Percentiles rank a stretch among this genome's conserved stretches.
These are phyloP conservation scores for Nerophis ophidion DNA, from an alignment of 2,113 vertebrate species.

Conservation along the genomic window DNA sequence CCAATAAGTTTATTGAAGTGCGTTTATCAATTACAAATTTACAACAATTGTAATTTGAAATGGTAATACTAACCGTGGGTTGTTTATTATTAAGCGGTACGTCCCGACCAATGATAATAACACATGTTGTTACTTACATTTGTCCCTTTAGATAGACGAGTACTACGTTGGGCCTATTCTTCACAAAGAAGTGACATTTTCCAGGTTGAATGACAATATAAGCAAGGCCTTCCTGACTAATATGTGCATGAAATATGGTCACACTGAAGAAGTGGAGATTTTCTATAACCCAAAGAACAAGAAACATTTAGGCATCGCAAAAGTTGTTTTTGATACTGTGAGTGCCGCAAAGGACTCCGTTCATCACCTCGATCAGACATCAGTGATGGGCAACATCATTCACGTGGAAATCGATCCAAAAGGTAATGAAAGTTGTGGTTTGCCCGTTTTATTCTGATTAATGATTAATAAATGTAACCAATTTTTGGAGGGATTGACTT, in stretches of 20 bases:
- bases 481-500: background rate
- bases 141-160: slow-evolving; percentile 82
- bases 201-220: slow-evolving; percentile 93
- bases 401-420: slow-evolving; percentile 95
- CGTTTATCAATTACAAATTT: too few species aligned
- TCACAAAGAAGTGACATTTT: slow-evolving; percentile 96
- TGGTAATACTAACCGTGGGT: too few species aligned
- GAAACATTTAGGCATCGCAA: slow-evolving; percentile 93
- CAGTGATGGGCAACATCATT: slow-evolving; percentile 96
- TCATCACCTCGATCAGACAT: slow-evolving; percentile 85
- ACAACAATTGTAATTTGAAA: too few species aligned
- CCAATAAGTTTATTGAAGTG: too few species aligned
- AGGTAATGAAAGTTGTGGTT: slow-evolving; percentile 67
- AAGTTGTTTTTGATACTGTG: slow-evolving; percentile 88
- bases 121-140: background rate
- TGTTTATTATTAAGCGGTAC: too few species aligned
- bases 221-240: slow-evolving; percentile 84
- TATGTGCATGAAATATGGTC: slow-evolving; percentile 91
- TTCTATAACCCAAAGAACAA: slow-evolving; percentile 92
- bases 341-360: slow-evolving; percentile 84
- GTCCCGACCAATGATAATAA: background rate
- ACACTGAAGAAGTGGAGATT: slow-evolving; percentile 89
- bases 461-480: background rate
- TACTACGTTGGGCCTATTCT: slow-evolving; percentile 89
- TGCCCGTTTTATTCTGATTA: background rate